Conservation (phyloP, 2,113 vertebrate species). For the Sylvilagus bachmani region DNA sequence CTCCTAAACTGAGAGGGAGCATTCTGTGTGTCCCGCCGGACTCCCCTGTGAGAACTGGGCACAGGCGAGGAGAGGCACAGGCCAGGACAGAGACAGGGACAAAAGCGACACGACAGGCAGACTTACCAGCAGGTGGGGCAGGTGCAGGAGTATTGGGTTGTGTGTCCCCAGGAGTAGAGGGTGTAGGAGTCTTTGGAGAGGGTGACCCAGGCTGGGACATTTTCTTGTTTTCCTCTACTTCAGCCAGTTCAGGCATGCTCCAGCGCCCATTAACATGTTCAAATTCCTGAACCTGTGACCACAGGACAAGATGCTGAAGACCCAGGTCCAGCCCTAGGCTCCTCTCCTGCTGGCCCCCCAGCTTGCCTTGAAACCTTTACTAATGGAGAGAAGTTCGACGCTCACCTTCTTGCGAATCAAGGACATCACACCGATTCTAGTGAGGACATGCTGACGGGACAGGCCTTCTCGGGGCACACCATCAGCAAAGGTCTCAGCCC, state of each 20-base stretch:
- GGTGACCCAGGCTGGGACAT: slow-evolving; percentile 94
- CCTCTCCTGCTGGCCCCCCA: neutral
- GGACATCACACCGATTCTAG: slow-evolving; percentile 99
- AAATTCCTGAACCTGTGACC: slow-evolving; percentile 96
- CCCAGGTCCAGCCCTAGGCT: neutral
- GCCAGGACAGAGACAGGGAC: slow-evolving; percentile 68
- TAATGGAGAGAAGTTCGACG: neutral
- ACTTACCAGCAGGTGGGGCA: slow-evolving; percentile 87
- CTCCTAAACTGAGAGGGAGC: slow-evolving; percentile 89
- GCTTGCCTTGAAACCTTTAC: slow-evolving; percentile 9
- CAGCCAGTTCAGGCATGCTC: slow-evolving; percentile 99
- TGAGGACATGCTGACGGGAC: slow-evolving; percentile 97
- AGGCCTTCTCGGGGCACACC: slow-evolving; percentile 98
- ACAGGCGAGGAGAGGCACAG: slow-evolving; percentile 77
- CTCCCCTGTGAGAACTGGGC: slow-evolving; percentile 79
- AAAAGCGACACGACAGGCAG: neutral
- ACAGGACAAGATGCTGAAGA: neutral
- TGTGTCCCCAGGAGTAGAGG: slow-evolving; percentile 96
- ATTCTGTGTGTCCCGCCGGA: slow-evolving; percentile 86
- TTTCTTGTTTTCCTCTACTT: slow-evolving; percentile 97
- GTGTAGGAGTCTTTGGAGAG: slow-evolving; percentile 91
- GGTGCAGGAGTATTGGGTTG: slow-evolving; percentile 97
- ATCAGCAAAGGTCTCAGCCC: slow-evolving; percentile 98
- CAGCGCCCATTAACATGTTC: slow-evolving; percentile 98
- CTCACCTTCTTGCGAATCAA: slow-evolving; percentile 98